These are phyloP conservation scores for Amia ocellicauda DNA, from an alignment of 2,113 vertebrate genomes.

Conservation along the genomic window DNA sequence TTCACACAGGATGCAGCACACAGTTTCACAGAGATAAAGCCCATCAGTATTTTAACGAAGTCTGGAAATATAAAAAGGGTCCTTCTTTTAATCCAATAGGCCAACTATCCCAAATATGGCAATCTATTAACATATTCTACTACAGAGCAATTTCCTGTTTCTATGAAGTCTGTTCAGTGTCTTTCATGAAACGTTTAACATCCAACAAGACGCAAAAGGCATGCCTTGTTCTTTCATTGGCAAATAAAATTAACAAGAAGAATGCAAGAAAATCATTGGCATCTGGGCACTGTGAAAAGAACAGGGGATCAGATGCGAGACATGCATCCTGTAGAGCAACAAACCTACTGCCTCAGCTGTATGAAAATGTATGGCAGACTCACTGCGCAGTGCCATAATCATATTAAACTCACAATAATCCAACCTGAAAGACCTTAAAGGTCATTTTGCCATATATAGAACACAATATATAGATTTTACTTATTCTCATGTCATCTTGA, in stretches of 20 bases:
- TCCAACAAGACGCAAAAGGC: conserved; percentile 4
- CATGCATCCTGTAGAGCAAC: too few relatives aligned
- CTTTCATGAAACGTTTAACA: conserved; percentile 12
- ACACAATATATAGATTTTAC: not conserved
- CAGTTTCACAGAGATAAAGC: conserved; percentile 3
- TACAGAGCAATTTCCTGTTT: too few relatives aligned
- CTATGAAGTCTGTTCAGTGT: not conserved
- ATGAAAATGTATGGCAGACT: too few relatives aligned
- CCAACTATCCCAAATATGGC: not conserved
- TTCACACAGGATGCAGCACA: not conserved
- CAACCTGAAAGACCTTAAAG: not conserved
- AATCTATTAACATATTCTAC: not conserved
- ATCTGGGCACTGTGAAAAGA: too few relatives aligned
- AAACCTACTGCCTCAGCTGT: too few relatives aligned
- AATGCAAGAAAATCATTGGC: not conserved
- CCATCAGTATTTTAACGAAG: not conserved
- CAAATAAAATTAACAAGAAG: conserved; percentile 4
- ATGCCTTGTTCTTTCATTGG: conserved; percentile 12
- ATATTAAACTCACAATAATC: too few relatives aligned
- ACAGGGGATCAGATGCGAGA: too few relatives aligned
- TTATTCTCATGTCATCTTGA: not conserved
- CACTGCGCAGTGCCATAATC: too few relatives aligned
- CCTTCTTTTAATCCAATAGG: conserved; percentile 3
- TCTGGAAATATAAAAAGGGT: conserved; percentile 12
- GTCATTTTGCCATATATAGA: not conserved